Evolutionary conservation across 2,888 invertebrate genomes (phyloP), one percentile per base, ranked within the genome.

Genomic region (Alloplasta piceator): DNA sequence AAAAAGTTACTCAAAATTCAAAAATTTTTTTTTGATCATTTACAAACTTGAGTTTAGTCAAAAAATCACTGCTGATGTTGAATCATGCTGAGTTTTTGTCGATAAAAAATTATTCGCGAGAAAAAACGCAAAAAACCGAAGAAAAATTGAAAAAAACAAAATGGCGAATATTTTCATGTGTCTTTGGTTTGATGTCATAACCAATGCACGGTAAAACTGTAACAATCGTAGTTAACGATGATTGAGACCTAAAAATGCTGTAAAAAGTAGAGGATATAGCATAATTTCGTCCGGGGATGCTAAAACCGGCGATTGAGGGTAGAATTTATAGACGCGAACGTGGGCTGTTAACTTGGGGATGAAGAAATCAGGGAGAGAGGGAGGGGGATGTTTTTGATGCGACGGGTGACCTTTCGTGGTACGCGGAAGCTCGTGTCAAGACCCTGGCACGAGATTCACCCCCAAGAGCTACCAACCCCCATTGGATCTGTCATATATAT

Each of bases 371-470:
- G 46, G 55, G 4, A 39, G 43, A 43, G 68, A 56, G 46, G 55
- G 50, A 55, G 72, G 38, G 26, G 56, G 77, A 60, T 64, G 77
- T 48, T 64, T 73, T 56, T 70, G 58, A 81, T 63, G 36, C 39
- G 41, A 50, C 58, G 26, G 68, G 26, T 79, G 79, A 76, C 80
- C 80, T 80, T 80, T 80, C 71, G 39, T 56, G 39, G 74, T 26
- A 43, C 55, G 68, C 68, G 67, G 79, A 71, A 75, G 71, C 80
- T 66, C 75, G 71, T 76, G 80, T 80, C 80, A 72, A 71, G 67
- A 80, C 76, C 71, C 76, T 41, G 67, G 71, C 71, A 48, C 55
- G 41, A 71, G 66, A 46, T 75, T 67, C 41, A 61, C 66, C 41
- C 80, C 48, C 26, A 60, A 12, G 72, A 66, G 66, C 70, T 58